These are phyloP conservation scores for Psittacula cyanocephala DNA, from an alignment of 2,113 vertebrate genomes.

Conservation along the genomic window DNA sequence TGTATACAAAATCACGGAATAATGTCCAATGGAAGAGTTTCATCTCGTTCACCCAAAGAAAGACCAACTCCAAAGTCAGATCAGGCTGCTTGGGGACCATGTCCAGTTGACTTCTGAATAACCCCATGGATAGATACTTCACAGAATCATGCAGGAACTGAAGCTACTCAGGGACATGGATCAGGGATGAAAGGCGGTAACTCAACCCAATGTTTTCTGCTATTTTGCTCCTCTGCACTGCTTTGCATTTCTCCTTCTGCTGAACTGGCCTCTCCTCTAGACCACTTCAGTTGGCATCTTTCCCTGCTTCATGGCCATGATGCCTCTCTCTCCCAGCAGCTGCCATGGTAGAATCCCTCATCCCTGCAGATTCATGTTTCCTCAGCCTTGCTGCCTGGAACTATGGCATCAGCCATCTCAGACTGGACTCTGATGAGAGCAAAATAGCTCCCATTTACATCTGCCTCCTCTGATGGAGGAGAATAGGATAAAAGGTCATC, in stretches of 20 bases:
- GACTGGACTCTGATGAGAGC: not conserved
- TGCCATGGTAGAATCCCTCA: not conserved
- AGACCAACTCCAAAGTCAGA: not conserved
- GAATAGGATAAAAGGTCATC: not conserved
- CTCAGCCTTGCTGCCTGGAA: not conserved
- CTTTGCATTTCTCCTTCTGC: not conserved
- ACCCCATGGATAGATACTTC: not conserved
- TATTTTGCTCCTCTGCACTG: not conserved
- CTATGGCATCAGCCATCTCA: not conserved
- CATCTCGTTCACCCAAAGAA: not conserved
- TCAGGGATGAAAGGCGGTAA: not conserved
- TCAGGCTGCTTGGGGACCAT: not conserved
- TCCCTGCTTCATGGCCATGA: not conserved
- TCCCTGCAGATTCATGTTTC: fast-evolving
- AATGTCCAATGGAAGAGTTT: not conserved
- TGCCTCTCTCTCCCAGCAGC: not conserved
- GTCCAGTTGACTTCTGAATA: not conserved
- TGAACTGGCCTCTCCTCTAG: not conserved
- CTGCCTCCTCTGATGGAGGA: not conserved
- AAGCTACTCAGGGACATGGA: not conserved
- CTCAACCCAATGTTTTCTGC: not conserved
- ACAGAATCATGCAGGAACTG: not conserved
- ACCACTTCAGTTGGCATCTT: not conserved
- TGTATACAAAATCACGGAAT: not conserved
- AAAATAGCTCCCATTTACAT: not conserved